Percentiles rank a stretch among this genome's conserved stretches.
Evolutionary conservation across 2,797 vertebrate genomes (phyloP).

Genomic region (Lycodopsis pacificus): DNA sequence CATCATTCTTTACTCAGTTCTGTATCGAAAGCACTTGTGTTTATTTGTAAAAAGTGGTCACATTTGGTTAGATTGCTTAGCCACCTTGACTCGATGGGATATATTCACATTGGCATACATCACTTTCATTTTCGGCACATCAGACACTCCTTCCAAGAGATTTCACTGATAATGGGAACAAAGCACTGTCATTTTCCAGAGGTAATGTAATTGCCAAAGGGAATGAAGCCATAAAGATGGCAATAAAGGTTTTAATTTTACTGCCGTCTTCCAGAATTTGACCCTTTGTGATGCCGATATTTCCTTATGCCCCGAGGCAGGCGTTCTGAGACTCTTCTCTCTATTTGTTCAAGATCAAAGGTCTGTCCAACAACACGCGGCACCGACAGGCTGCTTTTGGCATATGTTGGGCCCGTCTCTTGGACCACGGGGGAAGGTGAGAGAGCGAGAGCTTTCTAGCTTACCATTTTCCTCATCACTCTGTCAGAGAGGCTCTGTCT

Average conservation of each 20-base stretch:
- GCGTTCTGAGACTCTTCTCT: slow-evolving; percentile 60
- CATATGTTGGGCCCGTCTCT: slow-evolving; percentile 56
- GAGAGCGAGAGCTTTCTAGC: slow-evolving; percentile 68
- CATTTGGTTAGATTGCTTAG: slow-evolving; percentile 19
- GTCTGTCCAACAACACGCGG: slow-evolving; percentile 73
- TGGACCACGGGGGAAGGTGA: slow-evolving; percentile 61
- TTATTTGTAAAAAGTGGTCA: slow-evolving; percentile 40
- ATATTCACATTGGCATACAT: slow-evolving; percentile 61
- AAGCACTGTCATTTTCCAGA: slow-evolving; percentile 74
- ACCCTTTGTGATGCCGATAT: slow-evolving; percentile 69
- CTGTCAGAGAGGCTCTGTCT: slow-evolving; percentile 65
- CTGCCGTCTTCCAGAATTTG: slow-evolving; percentile 68
- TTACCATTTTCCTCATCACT: slow-evolving; percentile 68
- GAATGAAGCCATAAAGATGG: slow-evolving; percentile 74
- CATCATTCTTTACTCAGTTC: slow-evolving; percentile 10
- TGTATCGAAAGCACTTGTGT: slow-evolving; percentile 20
- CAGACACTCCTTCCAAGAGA: slow-evolving; percentile 60
- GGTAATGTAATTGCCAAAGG: slow-evolving; percentile 77
- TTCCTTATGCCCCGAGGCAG: slow-evolving; percentile 65
- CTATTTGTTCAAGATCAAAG: slow-evolving; percentile 81
- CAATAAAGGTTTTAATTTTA: slow-evolving; percentile 80
- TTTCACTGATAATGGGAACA: slow-evolving; percentile 72
- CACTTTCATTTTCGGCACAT: slow-evolving; percentile 65
- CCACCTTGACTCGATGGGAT: slow-evolving; percentile 31
- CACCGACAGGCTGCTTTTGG: slow-evolving; percentile 66